A percentile compares a stretch with the other conserved stretches of the same genome.
Evolutionary conservation across 2,797 vertebrate species (phyloP).

Genomic region (Crotalus adamanteus): DNA sequence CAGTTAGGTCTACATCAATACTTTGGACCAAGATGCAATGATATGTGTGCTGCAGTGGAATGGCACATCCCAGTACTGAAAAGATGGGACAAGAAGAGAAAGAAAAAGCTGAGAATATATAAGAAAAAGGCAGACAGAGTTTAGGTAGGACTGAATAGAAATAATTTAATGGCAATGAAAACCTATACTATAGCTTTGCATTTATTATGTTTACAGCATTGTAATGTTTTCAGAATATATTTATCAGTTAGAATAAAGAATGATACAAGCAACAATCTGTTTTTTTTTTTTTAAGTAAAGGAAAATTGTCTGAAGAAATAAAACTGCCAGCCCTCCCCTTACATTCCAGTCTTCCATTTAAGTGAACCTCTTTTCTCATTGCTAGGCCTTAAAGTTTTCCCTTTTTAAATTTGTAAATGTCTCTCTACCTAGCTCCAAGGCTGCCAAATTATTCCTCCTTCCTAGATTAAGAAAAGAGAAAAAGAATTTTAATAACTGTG

Average conservation of each 20-base stretch:
- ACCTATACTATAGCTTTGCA: not conserved
- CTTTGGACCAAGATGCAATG: not conserved
- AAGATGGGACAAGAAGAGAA: not conserved
- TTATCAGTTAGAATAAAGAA: not conserved
- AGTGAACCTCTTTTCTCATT: not conserved
- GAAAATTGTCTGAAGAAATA: conserved; percentile 14
- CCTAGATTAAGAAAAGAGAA: not conserved
- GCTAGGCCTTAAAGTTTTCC: conserved; percentile 8
- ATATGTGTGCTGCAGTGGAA: not conserved
- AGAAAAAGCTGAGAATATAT: not conserved
- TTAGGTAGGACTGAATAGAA: not conserved
- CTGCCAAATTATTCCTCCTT: conserved; percentile 19
- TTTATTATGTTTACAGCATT: not conserved
- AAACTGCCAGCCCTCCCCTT: not conserved
- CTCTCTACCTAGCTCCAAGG: conserved; percentile 14
- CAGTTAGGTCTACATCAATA: not conserved
- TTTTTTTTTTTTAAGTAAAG: not conserved
- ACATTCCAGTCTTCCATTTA: not conserved
- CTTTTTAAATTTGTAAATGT: not conserved
- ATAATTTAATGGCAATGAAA: not conserved
- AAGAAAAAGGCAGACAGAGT: not conserved
- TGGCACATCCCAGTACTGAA: too few species aligned
- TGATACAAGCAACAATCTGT: not conserved
- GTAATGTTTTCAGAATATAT: not conserved
- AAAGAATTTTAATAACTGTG: not conserved